These are phyloP conservation scores for Silurus lanzhouensis DNA, from an alignment of 2,797 vertebrate species.

Conservation along the genomic window DNA sequence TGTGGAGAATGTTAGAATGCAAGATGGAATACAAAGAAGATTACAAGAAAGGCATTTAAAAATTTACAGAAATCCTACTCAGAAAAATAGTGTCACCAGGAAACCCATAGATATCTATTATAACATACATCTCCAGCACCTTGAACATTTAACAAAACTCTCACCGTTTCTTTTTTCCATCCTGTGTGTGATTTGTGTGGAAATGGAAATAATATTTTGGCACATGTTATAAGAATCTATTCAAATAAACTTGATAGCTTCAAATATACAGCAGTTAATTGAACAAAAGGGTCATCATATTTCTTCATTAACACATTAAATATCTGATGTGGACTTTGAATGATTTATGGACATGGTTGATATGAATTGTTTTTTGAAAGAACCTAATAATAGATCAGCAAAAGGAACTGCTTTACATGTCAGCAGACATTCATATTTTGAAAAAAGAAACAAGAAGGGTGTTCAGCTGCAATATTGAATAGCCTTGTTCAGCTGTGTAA, in stretches of 20 bases:
- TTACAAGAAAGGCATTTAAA: background rate
- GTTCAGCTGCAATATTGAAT: background rate
- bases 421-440: conserved; percentile 4
- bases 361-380: background rate
- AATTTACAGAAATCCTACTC: background rate
- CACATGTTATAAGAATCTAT: background rate
- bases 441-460: background rate
- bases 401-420: background rate
- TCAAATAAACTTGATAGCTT: background rate
- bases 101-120: background rate
- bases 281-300: background rate
- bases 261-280: background rate
- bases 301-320: background rate
- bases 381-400: background rate
- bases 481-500: background rate
- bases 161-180: background rate
- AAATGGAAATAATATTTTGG: background rate
- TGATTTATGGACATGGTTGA: background rate
- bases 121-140: background rate
- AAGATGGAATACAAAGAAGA: background rate
- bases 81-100: background rate
- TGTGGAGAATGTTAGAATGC: background rate
- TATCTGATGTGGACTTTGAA: background rate
- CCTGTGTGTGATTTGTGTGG: background rate
- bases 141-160: background rate